Percentiles rank a stretch among this genome's conserved stretches.
phyloP scores from a whole-genome alignment of 2,113 vertebrate species.

The Pedetes capensis region DNA sequence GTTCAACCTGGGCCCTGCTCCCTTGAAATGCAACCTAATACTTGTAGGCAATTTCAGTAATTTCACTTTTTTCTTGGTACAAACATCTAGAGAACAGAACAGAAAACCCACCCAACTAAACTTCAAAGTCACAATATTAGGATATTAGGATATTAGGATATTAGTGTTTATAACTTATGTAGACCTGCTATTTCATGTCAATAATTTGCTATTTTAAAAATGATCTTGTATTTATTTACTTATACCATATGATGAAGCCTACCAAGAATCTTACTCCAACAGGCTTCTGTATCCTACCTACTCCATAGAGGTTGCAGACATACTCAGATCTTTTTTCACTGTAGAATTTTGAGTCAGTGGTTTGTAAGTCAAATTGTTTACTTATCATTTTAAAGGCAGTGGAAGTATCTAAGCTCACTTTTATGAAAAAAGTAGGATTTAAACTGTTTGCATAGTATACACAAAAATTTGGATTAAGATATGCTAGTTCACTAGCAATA shows the following conservation, averaged over 20 bases:
- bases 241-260: neutral
- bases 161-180: neutral
- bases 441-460: neutral
- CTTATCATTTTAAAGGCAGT: constrained; percentile 3
- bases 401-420: neutral
- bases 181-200: neutral
- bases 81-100: constrained; percentile 12
- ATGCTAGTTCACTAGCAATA: neutral
- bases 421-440: neutral
- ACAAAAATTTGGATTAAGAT: constrained; percentile 31
- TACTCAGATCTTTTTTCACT: neutral
- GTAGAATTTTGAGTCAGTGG: neutral
- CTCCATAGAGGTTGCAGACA: neutral
- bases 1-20: neutral
- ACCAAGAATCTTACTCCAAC: neutral
- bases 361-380: constrained; percentile 2
- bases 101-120: neutral
- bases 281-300: neutral
- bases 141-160: neutral
- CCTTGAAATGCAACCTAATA: neutral
- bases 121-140: neutral
- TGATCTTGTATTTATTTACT: neutral
- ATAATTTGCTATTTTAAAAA: neutral
- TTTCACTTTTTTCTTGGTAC: neutral
- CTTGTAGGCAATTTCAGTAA: neutral